Base-by-base conservation (phyloP, 2,113 vertebrate species). In the Chloropsis cyanopogon region DNA sequence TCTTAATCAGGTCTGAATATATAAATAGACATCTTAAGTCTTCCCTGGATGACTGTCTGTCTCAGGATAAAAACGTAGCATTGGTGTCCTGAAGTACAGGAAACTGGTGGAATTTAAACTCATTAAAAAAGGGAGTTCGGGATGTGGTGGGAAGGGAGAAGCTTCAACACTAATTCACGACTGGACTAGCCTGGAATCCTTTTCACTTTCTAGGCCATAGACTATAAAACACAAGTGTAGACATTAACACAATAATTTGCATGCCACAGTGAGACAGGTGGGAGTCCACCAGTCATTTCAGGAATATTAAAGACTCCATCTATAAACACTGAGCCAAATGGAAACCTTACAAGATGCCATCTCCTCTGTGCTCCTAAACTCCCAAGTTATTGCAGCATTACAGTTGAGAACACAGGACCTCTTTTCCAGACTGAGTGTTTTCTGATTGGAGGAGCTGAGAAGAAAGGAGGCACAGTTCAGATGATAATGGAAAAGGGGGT, bases 21-120 rank as follows among this genome's bases (percentile, higher is more conserved):
- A 96, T 80, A 96, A 94, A 95, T 93, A 96, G 92, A 63, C 41
- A 20, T 61, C 71, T 85, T 87, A 94, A 94, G 86, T 75, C 85
- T 76, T 95, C 35, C 54, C 47, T 69, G 44, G 10, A 11, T 68
- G 33, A 75, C 16, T 69, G n/a, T 19, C 61, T 93, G 63, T 42
- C 44, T 69, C 6, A 2, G 53, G 28, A 47, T 75, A 60, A 44
- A 92, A 93, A 68, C 4, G 8, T 37, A 69, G 73, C 13, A 49
- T 56, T 86, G 70, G 47, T 25, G 12, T 79, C 46, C 68, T 35
- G 8, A 33, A 75, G 8, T 70, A 64, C 33, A 79, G 66, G 76
- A 91, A 80, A 61, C 15, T 10, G 3, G 24, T 66, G 24, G 35
- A 52, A 93, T 70, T 88, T 80, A 52, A 91, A 56, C 19, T 76